These are phyloP conservation scores for Saturnia pavonia DNA, from an alignment of 2,888 invertebrate species.

Conservation along the genomic window DNA sequence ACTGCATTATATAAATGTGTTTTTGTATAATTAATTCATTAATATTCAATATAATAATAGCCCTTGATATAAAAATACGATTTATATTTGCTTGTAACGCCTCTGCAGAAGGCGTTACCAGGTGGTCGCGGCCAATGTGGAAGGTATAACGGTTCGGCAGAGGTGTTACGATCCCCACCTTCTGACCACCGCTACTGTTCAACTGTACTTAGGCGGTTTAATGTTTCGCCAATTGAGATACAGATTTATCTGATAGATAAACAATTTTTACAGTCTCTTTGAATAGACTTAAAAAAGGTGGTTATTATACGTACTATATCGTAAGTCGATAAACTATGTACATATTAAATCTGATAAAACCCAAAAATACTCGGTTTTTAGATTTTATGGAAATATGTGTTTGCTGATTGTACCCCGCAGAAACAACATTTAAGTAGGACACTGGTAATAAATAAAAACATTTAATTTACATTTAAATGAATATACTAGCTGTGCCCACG, in stretches of 20 bases:
- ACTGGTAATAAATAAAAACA: no score
- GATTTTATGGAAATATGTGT: no score
- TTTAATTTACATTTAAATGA: no score
- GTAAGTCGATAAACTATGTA: no score
- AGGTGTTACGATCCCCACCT: constrained; percentile 47
- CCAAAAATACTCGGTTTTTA: no score
- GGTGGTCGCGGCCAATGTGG: constrained; percentile 43
- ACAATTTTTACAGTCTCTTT: neutral
- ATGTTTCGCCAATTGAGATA: constrained; percentile 12
- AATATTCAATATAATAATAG: neutral
- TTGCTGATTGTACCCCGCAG: no score
- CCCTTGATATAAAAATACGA: constrained; percentile 1
- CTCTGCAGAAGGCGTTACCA: constrained; percentile 51
- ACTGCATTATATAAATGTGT: neutral
- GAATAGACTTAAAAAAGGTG: neutral
- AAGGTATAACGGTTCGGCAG: constrained; percentile 45
- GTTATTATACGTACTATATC: no score
- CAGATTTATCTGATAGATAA: constrained; percentile 12
- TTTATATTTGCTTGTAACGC: constrained; percentile 39
- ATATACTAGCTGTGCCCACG: no score
- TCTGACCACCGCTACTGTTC: constrained; percentile 36
- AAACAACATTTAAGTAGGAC: no score
- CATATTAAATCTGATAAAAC: no score
- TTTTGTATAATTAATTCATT: neutral
- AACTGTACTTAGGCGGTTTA: constrained; percentile 38